phyloP scores from a whole-genome alignment of 2,888 invertebrate genomes.

The Pandemis heparana region DNA sequence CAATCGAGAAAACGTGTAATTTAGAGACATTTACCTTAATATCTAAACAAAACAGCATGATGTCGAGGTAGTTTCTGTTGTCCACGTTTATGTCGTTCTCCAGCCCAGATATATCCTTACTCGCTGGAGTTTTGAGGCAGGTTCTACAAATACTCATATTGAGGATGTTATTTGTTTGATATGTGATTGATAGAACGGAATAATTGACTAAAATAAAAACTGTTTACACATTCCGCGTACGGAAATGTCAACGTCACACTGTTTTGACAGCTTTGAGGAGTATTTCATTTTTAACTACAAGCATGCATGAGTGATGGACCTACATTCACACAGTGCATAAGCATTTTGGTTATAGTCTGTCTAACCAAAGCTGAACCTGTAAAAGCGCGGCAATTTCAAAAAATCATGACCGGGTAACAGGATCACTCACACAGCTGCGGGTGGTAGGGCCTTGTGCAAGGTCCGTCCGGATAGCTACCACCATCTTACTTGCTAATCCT shows the following conservation, averaged over 20 bases:
- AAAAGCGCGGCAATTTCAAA: no score
- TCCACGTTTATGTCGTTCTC: constrained; percentile 49
- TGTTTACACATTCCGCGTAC: not conserved
- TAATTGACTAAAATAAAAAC: constrained; percentile 21
- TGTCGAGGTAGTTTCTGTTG: constrained; percentile 54
- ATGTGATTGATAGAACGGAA: not conserved
- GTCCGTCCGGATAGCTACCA: no score
- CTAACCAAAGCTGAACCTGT: no score
- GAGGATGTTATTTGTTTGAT: not conserved
- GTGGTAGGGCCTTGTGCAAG: no score
- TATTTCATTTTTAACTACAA: not conserved
- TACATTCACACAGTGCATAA: no score
- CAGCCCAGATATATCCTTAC: constrained; percentile 60
- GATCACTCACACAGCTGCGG: no score
- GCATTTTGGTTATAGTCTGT: no score
- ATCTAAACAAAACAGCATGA: constrained; percentile 68
- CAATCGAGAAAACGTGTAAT: not conserved
- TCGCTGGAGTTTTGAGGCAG: constrained; percentile 58
- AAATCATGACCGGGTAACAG: no score
- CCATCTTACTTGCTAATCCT: no score
- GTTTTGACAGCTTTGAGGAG: constrained; percentile 3
- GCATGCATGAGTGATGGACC: not conserved
- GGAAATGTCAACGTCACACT: constrained; percentile 9
- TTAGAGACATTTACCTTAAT: constrained; percentile 61
- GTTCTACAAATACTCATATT: constrained; percentile 63